A percentile compares a stretch with the other conserved stretches of the same genome.
Evolutionary conservation across 2,797 vertebrate species (phyloP).

Genomic region (Sebastes minor): DNA sequence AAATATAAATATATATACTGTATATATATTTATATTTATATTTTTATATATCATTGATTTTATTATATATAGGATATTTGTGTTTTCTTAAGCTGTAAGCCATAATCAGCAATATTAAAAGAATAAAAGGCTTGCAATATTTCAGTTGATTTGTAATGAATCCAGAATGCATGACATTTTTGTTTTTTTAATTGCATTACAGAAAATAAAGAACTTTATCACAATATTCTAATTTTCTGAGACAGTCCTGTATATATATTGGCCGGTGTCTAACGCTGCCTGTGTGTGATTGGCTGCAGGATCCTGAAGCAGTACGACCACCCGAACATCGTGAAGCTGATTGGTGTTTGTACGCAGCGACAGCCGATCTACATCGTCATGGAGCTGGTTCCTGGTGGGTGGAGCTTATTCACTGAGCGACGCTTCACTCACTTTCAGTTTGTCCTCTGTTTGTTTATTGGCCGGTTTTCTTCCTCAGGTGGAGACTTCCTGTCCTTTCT

Average conservation of each 20-base stretch:
- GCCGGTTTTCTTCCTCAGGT: slow-evolving; percentile 73
- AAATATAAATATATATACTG: too few species aligned
- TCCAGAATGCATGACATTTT: too few species aligned
- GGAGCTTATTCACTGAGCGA: neutral
- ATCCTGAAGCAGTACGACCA: slow-evolving; percentile 98
- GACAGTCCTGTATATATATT: too few species aligned
- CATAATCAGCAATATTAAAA: too few species aligned
- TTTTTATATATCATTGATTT: too few species aligned
- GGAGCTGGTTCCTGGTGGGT: slow-evolving; percentile 93
- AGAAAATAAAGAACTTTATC: too few species aligned
- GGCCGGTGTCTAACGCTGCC: neutral
- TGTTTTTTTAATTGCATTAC: too few species aligned
- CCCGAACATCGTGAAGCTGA: slow-evolving; percentile 96
- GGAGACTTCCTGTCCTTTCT: slow-evolving; percentile 96
- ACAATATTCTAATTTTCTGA: too few species aligned
- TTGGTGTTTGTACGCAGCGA: slow-evolving; percentile 95
- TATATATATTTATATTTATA: neutral
- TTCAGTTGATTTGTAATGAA: too few species aligned
- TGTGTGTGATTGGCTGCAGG: slow-evolving; percentile 79
- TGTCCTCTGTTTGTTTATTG: neutral
- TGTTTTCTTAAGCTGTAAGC: too few species aligned
- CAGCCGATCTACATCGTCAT: slow-evolving; percentile 98
- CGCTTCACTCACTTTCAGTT: neutral
- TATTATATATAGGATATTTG: too few species aligned
- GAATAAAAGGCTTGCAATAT: too few species aligned